phyloP scores from a whole-genome alignment of 2,888 invertebrate species.

The Drosophila kambysellisi region DNA sequence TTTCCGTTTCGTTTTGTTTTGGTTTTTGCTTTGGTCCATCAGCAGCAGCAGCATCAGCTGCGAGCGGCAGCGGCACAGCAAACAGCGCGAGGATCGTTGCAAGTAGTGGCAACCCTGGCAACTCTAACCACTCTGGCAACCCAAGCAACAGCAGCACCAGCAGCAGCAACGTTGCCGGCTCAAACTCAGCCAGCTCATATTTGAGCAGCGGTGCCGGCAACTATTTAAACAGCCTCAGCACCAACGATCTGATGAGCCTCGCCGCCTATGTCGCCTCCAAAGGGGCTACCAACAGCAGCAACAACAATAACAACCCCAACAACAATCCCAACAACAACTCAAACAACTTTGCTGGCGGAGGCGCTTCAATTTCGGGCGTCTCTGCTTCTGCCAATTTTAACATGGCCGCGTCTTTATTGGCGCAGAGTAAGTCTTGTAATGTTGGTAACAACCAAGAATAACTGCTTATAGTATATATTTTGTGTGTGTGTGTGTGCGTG shows the following conservation, averaged over 20 bases:
- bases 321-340: slow-evolving; percentile 5
- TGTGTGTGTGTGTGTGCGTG: background rate
- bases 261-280: slow-evolving; percentile 82
- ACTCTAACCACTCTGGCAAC: slow-evolving; percentile 26
- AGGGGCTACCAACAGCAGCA: slow-evolving; percentile 44
- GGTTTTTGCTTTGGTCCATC: slow-evolving; percentile 15
- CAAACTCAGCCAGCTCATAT: slow-evolving; percentile 61
- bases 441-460: slow-evolving; percentile 83
- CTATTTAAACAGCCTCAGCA: slow-evolving; percentile 76
- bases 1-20: slow-evolving; percentile 35
- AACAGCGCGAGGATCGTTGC: slow-evolving; percentile 13
- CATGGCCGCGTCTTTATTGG: slow-evolving; percentile 91
- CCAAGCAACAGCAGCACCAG: slow-evolving; percentile 18
- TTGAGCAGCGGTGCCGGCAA: slow-evolving; percentile 63
- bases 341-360: slow-evolving; percentile 82
- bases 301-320: slow-evolving; percentile 18
- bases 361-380: slow-evolving; percentile 67
- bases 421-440: slow-evolving; percentile 91
- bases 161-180: slow-evolving; percentile 17
- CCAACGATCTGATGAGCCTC: slow-evolving; percentile 81
- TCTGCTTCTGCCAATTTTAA: slow-evolving; percentile 83
- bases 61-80: slow-evolving; percentile 24
- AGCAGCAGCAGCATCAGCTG: slow-evolving; percentile 7
- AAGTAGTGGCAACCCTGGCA: slow-evolving; percentile 9
- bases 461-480: background rate